Conservation (phyloP, 2,113 vertebrate genomes). For the Oxyruncus cristatus region DNA sequence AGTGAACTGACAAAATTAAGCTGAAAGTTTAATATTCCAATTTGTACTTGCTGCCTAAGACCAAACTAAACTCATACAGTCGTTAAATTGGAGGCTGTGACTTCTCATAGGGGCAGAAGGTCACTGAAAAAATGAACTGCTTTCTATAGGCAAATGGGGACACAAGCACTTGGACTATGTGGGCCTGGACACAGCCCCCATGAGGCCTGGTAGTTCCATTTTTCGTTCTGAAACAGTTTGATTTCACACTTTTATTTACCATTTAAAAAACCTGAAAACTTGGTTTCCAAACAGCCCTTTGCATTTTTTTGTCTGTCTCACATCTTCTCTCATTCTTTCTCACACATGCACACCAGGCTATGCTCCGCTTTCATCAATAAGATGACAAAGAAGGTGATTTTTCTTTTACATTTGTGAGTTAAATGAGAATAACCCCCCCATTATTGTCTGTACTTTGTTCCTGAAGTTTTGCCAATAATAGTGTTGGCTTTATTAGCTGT, state of each 20-base stretch:
- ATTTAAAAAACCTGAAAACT: fast-evolving
- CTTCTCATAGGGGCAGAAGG: neutral
- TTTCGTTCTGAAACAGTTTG: neutral
- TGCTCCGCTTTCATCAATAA: neutral
- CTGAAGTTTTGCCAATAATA: conserved; percentile 30
- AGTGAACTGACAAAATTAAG: neutral
- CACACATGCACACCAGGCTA: neutral
- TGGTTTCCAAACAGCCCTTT: neutral
- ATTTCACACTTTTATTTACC: neutral
- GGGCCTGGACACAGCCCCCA: neutral
- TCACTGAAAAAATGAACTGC: neutral
- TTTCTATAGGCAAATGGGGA: neutral
- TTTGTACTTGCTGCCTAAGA: neutral
- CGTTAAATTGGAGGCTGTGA: neutral
- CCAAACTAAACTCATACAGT: neutral
- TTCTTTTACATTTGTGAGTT: neutral
- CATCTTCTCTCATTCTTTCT: neutral
- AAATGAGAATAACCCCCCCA: neutral
- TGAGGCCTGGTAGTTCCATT: neutral
- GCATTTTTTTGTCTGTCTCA: neutral
- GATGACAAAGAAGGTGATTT: neutral
- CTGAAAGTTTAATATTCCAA: neutral
- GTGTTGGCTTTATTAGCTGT: neutral
- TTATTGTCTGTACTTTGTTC: neutral
- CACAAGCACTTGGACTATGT: neutral